Conservation (phyloP, 2,797 vertebrate genomes). For the Eulemur mongoz region DNA sequence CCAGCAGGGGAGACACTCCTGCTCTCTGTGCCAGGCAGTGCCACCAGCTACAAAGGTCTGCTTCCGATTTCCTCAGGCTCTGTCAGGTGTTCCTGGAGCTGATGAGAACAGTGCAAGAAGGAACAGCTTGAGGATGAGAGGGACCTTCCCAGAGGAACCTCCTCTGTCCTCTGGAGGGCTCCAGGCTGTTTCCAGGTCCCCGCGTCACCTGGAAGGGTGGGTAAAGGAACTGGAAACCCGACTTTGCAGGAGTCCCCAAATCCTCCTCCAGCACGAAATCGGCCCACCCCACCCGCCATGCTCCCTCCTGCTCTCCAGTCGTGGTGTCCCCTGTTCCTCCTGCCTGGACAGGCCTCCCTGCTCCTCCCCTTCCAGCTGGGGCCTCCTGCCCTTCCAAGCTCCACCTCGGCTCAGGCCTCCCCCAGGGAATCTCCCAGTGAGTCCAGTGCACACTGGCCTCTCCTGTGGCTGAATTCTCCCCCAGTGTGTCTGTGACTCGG, state of each 20-base stretch:
- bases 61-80: background rate
- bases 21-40: background rate
- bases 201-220: background rate
- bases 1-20: accelerated
- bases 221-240: background rate
- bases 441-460: accelerated
- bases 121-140: background rate
- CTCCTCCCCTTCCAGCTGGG: background rate
- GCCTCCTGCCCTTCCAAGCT: background rate
- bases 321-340: background rate
- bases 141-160: background rate
- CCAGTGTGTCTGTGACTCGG: background rate
- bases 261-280: background rate
- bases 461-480: background rate
- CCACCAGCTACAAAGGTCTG: background rate
- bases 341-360: background rate
- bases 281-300: background rate
- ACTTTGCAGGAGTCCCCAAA: background rate
- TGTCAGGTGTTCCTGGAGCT: background rate
- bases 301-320: background rate
- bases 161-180: background rate
- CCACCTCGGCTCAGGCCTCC: background rate
- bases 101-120: background rate
- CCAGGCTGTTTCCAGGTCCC: background rate
- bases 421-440: background rate